Evolutionary conservation across 2,888 invertebrate species (phyloP), one percentile per base, ranked within the genome.

Genomic region (Melanargia galathea): DNA sequence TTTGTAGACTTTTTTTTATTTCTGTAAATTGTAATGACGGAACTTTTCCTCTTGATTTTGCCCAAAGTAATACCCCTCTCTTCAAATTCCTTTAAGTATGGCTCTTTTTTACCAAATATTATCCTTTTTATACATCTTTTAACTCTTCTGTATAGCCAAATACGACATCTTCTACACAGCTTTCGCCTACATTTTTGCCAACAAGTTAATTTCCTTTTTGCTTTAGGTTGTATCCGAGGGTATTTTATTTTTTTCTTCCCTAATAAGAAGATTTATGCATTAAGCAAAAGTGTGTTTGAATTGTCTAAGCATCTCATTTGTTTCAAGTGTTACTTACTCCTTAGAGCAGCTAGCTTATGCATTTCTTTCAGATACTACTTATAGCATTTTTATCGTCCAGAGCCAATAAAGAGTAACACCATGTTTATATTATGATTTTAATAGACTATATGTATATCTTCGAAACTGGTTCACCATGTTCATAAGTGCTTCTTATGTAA

Each of bases 41-140:
- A 64, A 4, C 55, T 22, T 33, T 66, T 68, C 6, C 63, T 65
- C n/a, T 60, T 62, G 6, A 38, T 4, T 49, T 68, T 71, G 7
- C 68, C 73, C 18, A 79, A 62, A 63, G 75, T 73, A 8, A 73
- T 35, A 20, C 74, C 77, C 49, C 63, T 70, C 8, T 79, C 33
- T 51, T 80, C 75, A 62, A 72, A 79, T 35, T 79, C 73, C 11
- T 68, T 60, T 10, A 75, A 46, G n/a, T 66, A 62, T 16, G 73
- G 69, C 55, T 75, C 62, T 22, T 72, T 66, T 33, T 61, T 64
- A 18, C 76, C 77, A 62, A 80, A 75, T 20, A 77, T 30, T 49
- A 68, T 70, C 57, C 72, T 77, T 62, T 75, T 79, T 1, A 74
- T 26, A 40, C 72, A 75, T 62, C 74, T 70, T 57, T 66, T 69